phyloP scores from a whole-genome alignment of 1,140 invertebrate species.

The Apis dorsata region DNA sequence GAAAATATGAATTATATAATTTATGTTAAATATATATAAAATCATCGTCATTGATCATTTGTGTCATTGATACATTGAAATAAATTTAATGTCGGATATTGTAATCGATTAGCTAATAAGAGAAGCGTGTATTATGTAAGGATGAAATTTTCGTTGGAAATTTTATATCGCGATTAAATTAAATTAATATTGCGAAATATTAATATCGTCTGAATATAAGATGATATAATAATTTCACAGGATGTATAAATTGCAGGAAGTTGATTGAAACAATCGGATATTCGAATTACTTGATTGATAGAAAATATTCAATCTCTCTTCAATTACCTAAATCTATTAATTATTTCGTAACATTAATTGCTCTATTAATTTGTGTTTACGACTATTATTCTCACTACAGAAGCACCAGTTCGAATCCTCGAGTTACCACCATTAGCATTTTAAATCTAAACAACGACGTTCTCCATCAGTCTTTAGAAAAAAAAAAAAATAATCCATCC shows the following conservation, averaged over 20 bases:
- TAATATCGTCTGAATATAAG: not conserved
- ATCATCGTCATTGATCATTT: too few species aligned
- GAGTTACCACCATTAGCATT: not conserved
- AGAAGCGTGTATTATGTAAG: too few species aligned
- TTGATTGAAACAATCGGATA: not conserved
- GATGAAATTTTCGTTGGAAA: too few species aligned
- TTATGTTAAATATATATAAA: too few species aligned
- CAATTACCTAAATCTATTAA: not conserved
- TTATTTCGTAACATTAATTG: too few species aligned
- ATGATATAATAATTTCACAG: not conserved
- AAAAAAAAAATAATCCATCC: not conserved
- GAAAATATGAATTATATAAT: not conserved
- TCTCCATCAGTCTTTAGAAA: not conserved
- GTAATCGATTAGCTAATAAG: too few species aligned
- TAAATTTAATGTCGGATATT: too few species aligned
- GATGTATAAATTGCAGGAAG: not conserved
- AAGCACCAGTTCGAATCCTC: not conserved
- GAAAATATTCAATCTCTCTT: not conserved
- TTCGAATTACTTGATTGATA: not conserved
- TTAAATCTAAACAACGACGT: not conserved
- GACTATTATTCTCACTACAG: too few species aligned
- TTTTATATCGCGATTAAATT: too few species aligned
- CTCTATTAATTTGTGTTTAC: too few species aligned
- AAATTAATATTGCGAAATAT: not conserved
- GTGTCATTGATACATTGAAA: too few species aligned